Conservation (phyloP, 2,888 invertebrate species). For the Lissonota sp. region DNA sequence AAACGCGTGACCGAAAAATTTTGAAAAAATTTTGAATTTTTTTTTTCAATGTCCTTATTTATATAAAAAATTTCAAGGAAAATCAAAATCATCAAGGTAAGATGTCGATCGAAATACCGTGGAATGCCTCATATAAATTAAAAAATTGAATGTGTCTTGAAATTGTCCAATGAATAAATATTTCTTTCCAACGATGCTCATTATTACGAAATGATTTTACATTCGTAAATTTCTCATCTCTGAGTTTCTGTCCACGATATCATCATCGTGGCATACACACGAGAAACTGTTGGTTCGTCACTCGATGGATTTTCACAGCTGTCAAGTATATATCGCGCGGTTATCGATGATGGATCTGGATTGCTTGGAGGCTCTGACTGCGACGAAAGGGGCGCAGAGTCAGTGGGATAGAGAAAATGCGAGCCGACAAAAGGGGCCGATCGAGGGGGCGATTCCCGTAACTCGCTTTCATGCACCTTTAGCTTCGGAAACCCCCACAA, state of each 20-base stretch:
- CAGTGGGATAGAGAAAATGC: conserved; percentile 12
- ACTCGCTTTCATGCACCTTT: conserved; percentile 49
- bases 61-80: background rate
- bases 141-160: background rate
- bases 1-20: background rate
- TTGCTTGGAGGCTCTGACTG: conserved; percentile 24
- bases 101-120: no score
- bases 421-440: conserved; percentile 48
- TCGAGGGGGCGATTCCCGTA: conserved; percentile 52
- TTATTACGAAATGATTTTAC: background rate
- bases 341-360: conserved; percentile 64
- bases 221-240: background rate
- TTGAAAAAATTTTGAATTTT: background rate
- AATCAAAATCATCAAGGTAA: background rate
- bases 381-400: conserved; percentile 11
- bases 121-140: no score
- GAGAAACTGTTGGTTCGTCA: conserved; percentile 33
- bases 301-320: conserved; percentile 52
- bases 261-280: conserved; percentile 15
- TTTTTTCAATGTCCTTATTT: background rate
- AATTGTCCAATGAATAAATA: background rate
- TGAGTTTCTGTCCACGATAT: background rate
- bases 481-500: conserved; percentile 19
- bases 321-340: conserved; percentile 46
- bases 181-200: background rate